Percentiles rank a stretch among this genome's conserved stretches.
phyloP scores from a whole-genome alignment of 2,888 invertebrate species.

The Mechanitis messenoides region DNA sequence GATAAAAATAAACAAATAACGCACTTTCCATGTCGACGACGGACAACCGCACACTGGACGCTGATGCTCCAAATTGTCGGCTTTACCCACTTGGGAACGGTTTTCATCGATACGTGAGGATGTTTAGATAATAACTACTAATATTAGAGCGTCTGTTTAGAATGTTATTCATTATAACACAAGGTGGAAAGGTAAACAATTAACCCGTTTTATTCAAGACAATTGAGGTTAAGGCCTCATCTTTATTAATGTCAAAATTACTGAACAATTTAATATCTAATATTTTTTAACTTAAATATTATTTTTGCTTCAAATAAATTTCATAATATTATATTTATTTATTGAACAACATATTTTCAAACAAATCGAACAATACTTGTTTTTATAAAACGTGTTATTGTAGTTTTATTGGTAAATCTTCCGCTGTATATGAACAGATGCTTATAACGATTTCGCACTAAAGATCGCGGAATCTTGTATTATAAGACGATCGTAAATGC shows the following conservation, averaged over 20 bases:
- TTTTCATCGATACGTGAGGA: conserved; percentile 50
- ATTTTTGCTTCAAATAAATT: too few species aligned
- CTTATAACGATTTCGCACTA: not conserved
- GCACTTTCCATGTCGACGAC: conserved; percentile 66
- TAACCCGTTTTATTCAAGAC: conserved; percentile 1
- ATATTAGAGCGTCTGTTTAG: conserved; percentile 44
- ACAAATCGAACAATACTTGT: too few species aligned
- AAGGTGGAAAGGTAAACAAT: conserved; percentile 17
- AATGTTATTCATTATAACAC: conserved; percentile 20
- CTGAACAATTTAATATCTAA: too few species aligned
- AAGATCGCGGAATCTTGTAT: not conserved
- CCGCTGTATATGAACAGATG: conserved; percentile 1
- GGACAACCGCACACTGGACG: conserved; percentile 54
- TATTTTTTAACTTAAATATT: too few species aligned
- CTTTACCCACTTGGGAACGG: conserved; percentile 49
- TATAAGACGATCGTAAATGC: conserved; percentile 3
- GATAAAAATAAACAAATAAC: conserved; percentile 67
- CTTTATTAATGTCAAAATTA: too few species aligned
- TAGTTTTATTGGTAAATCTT: not conserved
- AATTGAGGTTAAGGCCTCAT: not conserved
- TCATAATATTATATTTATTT: too few species aligned
- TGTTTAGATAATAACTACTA: conserved; percentile 60
- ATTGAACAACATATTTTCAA: too few species aligned
- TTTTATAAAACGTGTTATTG: not conserved
- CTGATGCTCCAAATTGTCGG: conserved; percentile 62